phyloP scores from a whole-genome alignment of 2,888 invertebrate genomes.

The Nemotelus nigrinus region DNA sequence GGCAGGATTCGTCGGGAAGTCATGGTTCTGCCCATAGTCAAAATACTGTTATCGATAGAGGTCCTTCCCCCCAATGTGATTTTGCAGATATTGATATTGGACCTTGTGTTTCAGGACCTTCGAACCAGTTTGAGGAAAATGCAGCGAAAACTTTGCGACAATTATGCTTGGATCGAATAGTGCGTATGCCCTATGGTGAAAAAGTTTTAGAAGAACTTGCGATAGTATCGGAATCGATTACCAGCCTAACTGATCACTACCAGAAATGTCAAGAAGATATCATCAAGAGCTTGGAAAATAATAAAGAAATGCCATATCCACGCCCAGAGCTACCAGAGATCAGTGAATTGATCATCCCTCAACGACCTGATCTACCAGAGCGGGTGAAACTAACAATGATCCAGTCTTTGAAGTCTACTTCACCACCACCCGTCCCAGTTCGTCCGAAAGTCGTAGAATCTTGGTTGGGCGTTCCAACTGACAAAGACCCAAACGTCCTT shows the following conservation, averaged over 20 bases:
- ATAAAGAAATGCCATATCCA: conserved; percentile 65
- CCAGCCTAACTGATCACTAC: conserved; percentile 50
- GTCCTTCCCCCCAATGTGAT: conserved; percentile 66
- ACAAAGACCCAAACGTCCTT: conserved; percentile 70
- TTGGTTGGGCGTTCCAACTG: conserved; percentile 73
- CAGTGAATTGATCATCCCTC: conserved; percentile 62
- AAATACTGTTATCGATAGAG: conserved; percentile 68
- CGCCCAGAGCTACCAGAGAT: conserved; percentile 66
- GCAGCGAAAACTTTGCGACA: conserved; percentile 68
- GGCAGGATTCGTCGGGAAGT: conserved; percentile 71
- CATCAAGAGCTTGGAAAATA: conserved; percentile 24
- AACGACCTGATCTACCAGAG: conserved; percentile 50
- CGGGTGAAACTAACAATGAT: conserved; percentile 27
- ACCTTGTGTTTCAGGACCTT: conserved; percentile 54
- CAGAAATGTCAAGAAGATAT: conserved; percentile 41
- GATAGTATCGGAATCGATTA: conserved; percentile 68
- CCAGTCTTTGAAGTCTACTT: conserved; percentile 51
- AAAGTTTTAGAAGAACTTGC: conserved; percentile 76
- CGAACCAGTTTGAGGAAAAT: conserved; percentile 48
- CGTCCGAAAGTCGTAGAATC: conserved; percentile 57
- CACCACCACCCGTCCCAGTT: conserved; percentile 64
- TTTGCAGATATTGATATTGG: conserved; percentile 69
- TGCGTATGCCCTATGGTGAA: conserved; percentile 75
- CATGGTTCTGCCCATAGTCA: conserved; percentile 70
- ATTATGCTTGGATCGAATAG: conserved; percentile 73